phyloP scores from a whole-genome alignment of 2,888 invertebrate species.

The Lycia hirtaria region DNA sequence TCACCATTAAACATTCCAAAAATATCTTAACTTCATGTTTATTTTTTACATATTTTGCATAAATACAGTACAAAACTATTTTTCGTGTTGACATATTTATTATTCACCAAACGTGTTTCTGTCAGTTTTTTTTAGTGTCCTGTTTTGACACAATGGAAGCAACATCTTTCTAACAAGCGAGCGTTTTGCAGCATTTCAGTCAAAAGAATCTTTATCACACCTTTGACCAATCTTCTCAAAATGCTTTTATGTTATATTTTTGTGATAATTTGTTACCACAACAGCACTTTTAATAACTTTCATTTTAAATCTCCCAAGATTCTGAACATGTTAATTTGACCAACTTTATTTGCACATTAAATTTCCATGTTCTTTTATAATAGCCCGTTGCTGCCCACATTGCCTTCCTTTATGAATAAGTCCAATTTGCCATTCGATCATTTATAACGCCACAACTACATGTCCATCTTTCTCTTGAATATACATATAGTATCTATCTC shows the following conservation, averaged over 20 bases:
- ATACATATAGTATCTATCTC: not conserved
- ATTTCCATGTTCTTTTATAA: too few species aligned
- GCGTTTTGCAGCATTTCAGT: not conserved
- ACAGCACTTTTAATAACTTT: not conserved
- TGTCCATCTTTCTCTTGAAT: not conserved
- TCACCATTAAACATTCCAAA: conserved; percentile 42
- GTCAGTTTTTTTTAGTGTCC: not conserved
- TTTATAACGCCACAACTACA: not conserved
- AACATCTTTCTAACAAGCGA: conserved; percentile 7
- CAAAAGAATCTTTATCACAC: conserved; percentile 12
- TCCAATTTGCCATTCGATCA: not conserved
- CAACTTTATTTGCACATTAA: too few species aligned
- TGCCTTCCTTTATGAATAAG: too few species aligned
- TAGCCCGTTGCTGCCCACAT: too few species aligned
- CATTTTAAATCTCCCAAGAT: not conserved
- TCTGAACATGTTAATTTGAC: not conserved
- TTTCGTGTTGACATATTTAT: conserved; percentile 7
- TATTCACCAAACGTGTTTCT: not conserved
- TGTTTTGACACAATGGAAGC: not conserved
- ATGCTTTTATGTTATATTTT: not conserved
- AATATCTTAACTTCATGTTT: conserved; percentile 33
- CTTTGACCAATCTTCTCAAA: conserved; percentile 3
- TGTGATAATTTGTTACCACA: not conserved
- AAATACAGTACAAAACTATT: conserved; percentile 27
- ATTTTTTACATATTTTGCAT: conserved; percentile 7